phyloP scores from a whole-genome alignment of 2,888 invertebrate species.

The Sarcophaga carnaria region DNA sequence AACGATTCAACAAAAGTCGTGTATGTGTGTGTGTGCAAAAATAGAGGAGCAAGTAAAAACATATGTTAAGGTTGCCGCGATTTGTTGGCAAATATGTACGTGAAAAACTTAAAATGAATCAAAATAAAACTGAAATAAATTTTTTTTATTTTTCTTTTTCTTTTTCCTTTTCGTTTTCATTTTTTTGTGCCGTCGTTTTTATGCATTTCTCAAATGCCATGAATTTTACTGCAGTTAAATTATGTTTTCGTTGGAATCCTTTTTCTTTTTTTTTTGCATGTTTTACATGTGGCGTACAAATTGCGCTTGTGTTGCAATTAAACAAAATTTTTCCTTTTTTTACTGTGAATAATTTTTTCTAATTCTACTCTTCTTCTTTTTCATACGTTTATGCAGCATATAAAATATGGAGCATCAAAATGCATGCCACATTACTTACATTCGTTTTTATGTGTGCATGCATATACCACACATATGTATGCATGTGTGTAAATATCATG shows the following conservation, averaged over 20 bases:
- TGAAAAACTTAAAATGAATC: background rate
- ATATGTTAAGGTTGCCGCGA: background rate
- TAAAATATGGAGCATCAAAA: slow-evolving; percentile 40
- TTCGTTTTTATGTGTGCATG: background rate
- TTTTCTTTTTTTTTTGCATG: slow-evolving; percentile 39
- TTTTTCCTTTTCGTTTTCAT: background rate
- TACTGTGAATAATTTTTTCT: background rate
- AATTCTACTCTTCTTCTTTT: background rate
- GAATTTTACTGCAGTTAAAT: background rate
- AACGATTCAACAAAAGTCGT: no score
- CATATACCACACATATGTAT: background rate
- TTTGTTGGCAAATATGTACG: background rate
- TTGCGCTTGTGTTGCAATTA: slow-evolving; percentile 44
- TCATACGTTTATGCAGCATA: background rate
- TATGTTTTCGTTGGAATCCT: slow-evolving; percentile 6
- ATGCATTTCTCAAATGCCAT: background rate
- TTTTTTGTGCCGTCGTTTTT: background rate
- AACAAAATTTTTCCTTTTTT: background rate
- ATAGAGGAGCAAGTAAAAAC: no score
- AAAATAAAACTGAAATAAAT: slow-evolving; percentile 26
- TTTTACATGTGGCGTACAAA: slow-evolving; percentile 43
- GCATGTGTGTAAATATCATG: background rate
- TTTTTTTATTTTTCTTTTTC: background rate
- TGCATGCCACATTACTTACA: background rate
- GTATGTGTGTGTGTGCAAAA: no score